Percentiles rank a stretch among this genome's conserved stretches.
These are phyloP conservation scores for Eira barbara DNA, from an alignment of 2,113 vertebrate species.

Conservation along the genomic window DNA sequence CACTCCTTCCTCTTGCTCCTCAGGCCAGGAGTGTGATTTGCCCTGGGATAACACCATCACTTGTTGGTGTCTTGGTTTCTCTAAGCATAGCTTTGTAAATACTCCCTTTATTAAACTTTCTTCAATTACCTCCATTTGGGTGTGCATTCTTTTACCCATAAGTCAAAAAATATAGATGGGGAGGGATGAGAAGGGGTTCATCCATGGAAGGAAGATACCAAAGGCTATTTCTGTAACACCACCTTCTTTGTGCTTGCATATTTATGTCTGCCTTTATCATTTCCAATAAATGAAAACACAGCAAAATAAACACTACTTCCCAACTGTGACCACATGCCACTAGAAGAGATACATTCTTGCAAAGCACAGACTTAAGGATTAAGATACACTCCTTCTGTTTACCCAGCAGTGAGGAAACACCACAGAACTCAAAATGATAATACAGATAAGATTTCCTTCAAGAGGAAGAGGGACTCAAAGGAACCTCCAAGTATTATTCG, in stretches of 20 bases:
- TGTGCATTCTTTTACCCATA: neutral
- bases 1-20: neutral
- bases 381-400: neutral
- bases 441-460: neutral
- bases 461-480: neutral
- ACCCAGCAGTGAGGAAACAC: neutral
- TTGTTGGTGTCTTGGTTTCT: neutral
- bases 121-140: neutral
- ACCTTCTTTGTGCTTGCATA: neutral
- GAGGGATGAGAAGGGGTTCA: neutral
- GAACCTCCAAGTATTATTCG: neutral
- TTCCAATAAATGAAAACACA: neutral
- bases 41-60: neutral
- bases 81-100: neutral
- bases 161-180: neutral
- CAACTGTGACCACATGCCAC: conserved; percentile 24
- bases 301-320: conserved; percentile 16
- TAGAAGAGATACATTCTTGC: neutral
- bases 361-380: neutral
- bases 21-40: neutral
- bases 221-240: neutral
- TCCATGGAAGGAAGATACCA: neutral
- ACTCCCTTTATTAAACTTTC: neutral
- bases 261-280: conserved; percentile 21
- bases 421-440: neutral